Percentiles rank a stretch among this genome's conserved stretches.
phyloP scores from a whole-genome alignment of 2,888 invertebrate species.

The Mayetiola destructor region DNA sequence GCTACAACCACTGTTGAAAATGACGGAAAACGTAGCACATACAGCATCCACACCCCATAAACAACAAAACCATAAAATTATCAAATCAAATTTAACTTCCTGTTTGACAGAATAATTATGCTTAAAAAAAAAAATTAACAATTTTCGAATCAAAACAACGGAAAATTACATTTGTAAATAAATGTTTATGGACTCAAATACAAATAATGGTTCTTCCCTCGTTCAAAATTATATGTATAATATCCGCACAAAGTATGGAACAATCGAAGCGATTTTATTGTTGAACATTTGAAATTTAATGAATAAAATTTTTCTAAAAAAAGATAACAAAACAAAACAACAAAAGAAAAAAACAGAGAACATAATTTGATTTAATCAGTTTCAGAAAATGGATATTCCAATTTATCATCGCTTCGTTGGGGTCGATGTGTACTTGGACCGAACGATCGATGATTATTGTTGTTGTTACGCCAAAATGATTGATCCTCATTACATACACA shows the following conservation, averaged over 20 bases:
- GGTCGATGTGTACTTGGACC: neutral
- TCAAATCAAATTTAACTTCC: too few relatives aligned
- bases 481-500: constrained; percentile 26
- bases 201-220: too few relatives aligned
- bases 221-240: too few relatives aligned
- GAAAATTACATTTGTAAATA: neutral
- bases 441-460: neutral
- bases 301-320: too few relatives aligned
- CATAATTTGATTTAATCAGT: neutral
- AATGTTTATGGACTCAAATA: too few relatives aligned
- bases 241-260: too few relatives aligned
- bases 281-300: too few relatives aligned
- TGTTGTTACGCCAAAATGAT: neutral
- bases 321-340: neutral
- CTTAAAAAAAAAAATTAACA: too few relatives aligned
- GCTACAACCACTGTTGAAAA: constrained; percentile 46
- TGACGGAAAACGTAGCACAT: constrained; percentile 45
- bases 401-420: constrained; percentile 26
- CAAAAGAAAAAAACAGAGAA: neutral
- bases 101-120: too few relatives aligned
- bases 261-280: neutral
- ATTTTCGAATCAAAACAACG: neutral
- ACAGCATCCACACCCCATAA: constrained; percentile 37
- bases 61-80: neutral
- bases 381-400: constrained; percentile 25